These are phyloP conservation scores for Amia ocellicauda DNA, from an alignment of 2,113 vertebrate genomes.

Conservation along the genomic window DNA sequence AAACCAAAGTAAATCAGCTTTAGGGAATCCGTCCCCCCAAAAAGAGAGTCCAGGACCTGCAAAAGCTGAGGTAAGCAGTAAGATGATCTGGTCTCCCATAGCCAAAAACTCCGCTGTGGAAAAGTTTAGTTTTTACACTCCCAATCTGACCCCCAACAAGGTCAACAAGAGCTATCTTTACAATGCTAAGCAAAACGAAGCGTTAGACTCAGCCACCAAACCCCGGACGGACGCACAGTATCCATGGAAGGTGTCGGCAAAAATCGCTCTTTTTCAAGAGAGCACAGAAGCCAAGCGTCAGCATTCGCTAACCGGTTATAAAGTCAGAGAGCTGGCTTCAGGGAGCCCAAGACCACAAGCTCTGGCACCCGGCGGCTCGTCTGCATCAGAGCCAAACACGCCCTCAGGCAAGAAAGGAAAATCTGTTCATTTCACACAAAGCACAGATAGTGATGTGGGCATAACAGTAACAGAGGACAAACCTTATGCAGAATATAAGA, in stretches of 20 bases:
- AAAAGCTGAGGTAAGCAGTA: conserved; percentile 16
- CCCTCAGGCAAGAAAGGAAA: conserved; percentile 44
- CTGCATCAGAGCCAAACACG: neutral
- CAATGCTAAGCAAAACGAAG: neutral
- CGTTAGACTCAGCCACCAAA: conserved; percentile 13
- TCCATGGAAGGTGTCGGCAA: conserved; percentile 19
- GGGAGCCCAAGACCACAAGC: conserved; percentile 8
- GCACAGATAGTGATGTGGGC: conserved; percentile 23
- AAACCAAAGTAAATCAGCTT: conserved; percentile 4
- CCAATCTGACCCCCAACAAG: conserved; percentile 8
- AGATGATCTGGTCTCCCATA: neutral
- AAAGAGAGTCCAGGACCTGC: conserved; percentile 15
- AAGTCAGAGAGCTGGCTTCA: neutral
- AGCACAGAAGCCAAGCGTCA: neutral
- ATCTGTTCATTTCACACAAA: conserved; percentile 48
- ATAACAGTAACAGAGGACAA: conserved; percentile 9
- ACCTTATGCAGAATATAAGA: conserved; percentile 7
- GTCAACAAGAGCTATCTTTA: conserved; percentile 4
- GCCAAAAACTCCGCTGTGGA: neutral
- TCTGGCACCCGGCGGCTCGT: conserved; percentile 2
- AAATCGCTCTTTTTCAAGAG: conserved; percentile 22
- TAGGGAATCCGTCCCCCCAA: conserved; percentile 8
- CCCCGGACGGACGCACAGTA: conserved; percentile 22
- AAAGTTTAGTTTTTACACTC: conserved; percentile 3
- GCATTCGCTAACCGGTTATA: neutral